These are phyloP conservation scores for Xenopus petersii DNA, from an alignment of 2,797 vertebrate genomes.

Conservation along the genomic window DNA sequence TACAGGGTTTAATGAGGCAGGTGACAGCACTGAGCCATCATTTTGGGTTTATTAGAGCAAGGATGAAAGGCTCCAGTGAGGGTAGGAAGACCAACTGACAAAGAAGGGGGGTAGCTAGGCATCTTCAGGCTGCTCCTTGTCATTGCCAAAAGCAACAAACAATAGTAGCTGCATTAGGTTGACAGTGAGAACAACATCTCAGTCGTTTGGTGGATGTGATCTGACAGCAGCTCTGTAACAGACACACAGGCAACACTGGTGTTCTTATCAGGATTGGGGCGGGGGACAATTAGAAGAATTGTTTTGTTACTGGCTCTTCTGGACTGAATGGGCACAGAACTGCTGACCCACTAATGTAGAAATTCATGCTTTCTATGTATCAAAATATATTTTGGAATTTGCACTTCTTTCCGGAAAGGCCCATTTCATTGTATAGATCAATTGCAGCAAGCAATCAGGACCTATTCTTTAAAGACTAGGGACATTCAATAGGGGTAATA, in stretches of 20 bases:
- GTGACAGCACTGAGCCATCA: slow-evolving; percentile 26
- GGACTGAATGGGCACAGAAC: slow-evolving; percentile 1
- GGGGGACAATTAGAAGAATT: no score
- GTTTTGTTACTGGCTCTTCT: slow-evolving; percentile 9
- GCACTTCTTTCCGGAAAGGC: no score
- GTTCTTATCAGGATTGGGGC: slow-evolving; percentile 5
- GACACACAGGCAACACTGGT: slow-evolving; percentile 16
- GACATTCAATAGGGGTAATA: no score
- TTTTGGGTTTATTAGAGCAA: slow-evolving; percentile 15
- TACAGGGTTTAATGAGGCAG: slow-evolving; percentile 32
- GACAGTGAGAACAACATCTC: not conserved
- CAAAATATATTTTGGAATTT: no score
- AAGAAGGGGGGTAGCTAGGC: not conserved
- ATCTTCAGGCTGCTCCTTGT: not conserved
- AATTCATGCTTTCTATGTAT: no score
- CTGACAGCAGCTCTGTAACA: slow-evolving; percentile 11
- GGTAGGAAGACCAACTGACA: not conserved
- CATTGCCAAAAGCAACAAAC: slow-evolving; percentile 19
- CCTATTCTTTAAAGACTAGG: no score
- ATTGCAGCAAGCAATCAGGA: no score
- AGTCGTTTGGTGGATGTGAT: slow-evolving; percentile 1
- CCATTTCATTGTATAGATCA: no score
- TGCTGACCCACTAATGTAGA: not conserved
- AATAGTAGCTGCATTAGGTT: slow-evolving; percentile 14
- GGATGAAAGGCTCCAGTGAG: slow-evolving; percentile 9